Conservation (phyloP, 1,140 invertebrate genomes). For the Philopotamus ludificatus region DNA sequence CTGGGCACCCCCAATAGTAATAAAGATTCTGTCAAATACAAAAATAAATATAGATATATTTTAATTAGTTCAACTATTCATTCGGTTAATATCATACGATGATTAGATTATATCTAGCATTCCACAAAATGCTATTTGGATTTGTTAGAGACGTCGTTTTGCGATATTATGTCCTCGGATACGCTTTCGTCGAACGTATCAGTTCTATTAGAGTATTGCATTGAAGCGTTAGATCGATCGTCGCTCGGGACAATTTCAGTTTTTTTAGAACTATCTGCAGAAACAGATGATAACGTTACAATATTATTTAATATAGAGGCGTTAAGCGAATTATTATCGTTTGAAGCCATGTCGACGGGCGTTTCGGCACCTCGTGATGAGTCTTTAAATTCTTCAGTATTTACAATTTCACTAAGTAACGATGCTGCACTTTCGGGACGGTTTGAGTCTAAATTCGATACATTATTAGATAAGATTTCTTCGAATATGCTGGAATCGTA, state of each 20-base stretch:
- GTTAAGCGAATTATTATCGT: no score
- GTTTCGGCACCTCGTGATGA: background rate
- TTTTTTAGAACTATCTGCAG: background rate
- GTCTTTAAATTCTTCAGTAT: background rate
- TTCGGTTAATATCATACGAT: no score
- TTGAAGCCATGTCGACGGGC: background rate
- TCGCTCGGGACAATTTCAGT: background rate
- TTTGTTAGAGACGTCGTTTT: background rate
- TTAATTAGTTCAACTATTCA: background rate
- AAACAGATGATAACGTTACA: background rate
- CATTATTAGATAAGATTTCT: background rate
- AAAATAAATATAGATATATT: background rate
- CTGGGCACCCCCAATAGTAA: background rate
- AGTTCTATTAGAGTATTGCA: constrained; percentile 11
- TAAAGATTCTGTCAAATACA: background rate
- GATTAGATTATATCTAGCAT: no score
- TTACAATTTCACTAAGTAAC: no score
- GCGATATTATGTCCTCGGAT: constrained; percentile 33
- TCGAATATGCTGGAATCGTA: constrained; percentile 22
- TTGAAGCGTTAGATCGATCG: background rate
- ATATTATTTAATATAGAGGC: background rate
- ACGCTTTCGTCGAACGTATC: constrained; percentile 32
- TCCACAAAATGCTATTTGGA: background rate
- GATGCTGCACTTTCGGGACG: background rate
- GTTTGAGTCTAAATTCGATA: background rate